Percentiles rank a stretch among this genome's conserved stretches.
Evolutionary conservation across 2,113 vertebrate species (phyloP).

Genomic region (Pituophis catenifer): DNA sequence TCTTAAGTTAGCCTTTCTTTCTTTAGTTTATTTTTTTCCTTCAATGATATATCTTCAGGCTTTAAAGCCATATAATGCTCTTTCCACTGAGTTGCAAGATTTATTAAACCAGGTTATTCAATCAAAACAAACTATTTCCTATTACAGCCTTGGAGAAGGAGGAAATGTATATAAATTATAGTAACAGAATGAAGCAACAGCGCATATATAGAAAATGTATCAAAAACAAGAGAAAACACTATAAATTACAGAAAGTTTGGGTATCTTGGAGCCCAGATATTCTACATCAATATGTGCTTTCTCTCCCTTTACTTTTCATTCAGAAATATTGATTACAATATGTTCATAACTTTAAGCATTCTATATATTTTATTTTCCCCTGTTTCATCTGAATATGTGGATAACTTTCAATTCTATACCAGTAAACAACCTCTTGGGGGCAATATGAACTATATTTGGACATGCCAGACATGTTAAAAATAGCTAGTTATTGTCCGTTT

Average conservation of each 20-base stretch:
- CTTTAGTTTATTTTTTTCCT: neutral
- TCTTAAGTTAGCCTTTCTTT: neutral
- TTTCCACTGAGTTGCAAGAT: neutral
- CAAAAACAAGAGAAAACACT: neutral
- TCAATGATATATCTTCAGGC: neutral
- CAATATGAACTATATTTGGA: neutral
- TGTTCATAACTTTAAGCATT: neutral
- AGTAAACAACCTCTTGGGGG: neutral
- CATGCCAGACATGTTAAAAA: neutral
- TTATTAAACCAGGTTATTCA: slow-evolving; percentile 21
- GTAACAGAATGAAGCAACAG: neutral
- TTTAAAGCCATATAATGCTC: neutral
- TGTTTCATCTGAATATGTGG: neutral
- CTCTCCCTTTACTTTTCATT: neutral
- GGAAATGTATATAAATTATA: slow-evolving; percentile 12
- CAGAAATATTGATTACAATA: neutral
- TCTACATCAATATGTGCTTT: neutral
- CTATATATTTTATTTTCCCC: neutral
- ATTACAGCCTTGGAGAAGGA: neutral
- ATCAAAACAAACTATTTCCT: slow-evolving; percentile 16
- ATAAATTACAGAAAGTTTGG: neutral
- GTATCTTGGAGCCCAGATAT: neutral
- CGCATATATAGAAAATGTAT: neutral
- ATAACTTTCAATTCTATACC: neutral
- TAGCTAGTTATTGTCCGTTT: neutral